Evolutionary conservation across 2,888 invertebrate species (phyloP).

Genomic region (Drosophila ezoana): DNA sequence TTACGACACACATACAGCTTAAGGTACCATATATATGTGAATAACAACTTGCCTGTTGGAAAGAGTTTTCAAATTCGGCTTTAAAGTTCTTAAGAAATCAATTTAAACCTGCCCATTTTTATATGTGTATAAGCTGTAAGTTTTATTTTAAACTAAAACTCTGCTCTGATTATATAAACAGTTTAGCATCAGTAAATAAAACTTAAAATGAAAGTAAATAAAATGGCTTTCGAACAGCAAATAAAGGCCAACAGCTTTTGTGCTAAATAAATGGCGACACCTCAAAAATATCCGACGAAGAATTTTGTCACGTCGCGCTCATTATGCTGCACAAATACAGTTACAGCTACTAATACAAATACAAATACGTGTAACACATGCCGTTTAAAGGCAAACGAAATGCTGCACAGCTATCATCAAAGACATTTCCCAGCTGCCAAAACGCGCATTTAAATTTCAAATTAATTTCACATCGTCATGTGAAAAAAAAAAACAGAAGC

Average conservation of each 20-base stretch:
- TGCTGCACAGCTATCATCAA: conserved; percentile 54
- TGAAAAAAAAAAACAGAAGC: conserved; percentile 18
- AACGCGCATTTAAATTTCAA: conserved; percentile 79
- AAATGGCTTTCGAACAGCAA: background rate
- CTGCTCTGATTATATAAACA: too few species aligned
- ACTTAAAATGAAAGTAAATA: background rate
- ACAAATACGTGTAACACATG: conserved; percentile 45
- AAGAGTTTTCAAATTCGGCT: too few species aligned
- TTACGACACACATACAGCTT: too few species aligned
- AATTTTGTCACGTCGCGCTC: conserved; percentile 45
- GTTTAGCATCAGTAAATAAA: background rate
- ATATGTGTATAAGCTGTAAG: too few species aligned
- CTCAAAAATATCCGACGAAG: conserved; percentile 29
- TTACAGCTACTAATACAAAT: conserved; percentile 21
- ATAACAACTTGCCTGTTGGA: too few species aligned
- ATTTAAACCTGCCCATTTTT: too few species aligned
- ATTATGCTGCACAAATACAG: conserved; percentile 52
- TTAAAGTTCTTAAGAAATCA: too few species aligned
- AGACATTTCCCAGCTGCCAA: conserved; percentile 63
- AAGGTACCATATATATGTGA: too few species aligned
- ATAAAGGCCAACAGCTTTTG: background rate
- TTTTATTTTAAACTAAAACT: too few species aligned
- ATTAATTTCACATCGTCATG: conserved; percentile 74
- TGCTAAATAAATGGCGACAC: conserved; percentile 15
- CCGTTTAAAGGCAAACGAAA: conserved; percentile 40